phyloP scores from a whole-genome alignment of 2,113 vertebrate genomes.

The Indicator indicator region DNA sequence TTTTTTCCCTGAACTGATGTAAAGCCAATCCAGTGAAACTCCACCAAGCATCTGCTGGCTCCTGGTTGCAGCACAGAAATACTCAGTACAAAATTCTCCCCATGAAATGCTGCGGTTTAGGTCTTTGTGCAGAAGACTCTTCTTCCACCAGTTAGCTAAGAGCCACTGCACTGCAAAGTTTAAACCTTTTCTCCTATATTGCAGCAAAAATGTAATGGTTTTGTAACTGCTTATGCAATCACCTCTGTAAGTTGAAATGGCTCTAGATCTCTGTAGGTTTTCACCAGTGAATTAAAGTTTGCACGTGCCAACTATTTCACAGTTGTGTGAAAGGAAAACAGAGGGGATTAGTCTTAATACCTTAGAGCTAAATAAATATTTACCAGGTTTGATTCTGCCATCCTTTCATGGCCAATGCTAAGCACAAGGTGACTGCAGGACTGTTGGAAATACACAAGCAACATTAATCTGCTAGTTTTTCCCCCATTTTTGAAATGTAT shows the following conservation, averaged over 20 bases:
- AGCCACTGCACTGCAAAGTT: not conserved
- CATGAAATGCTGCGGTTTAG: not conserved
- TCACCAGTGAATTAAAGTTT: not conserved
- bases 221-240: not conserved
- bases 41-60: conserved; percentile 23
- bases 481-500: not conserved
- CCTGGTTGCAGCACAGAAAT: not conserved
- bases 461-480: not conserved
- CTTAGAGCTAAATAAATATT: conserved; percentile 63
- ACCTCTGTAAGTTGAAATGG: not conserved
- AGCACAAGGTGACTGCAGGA: conserved; percentile 45
- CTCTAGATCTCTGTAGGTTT: not conserved
- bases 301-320: not conserved
- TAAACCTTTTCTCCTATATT: not conserved
- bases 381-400: conserved; percentile 17
- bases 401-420: conserved; percentile 1
- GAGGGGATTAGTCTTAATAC: conserved; percentile 45
- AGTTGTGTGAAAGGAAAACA: conserved; percentile 5
- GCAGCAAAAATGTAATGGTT: not conserved
- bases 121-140: not conserved
- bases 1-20: not conserved
- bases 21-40: not conserved
- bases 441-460: not conserved
- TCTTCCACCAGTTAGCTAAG: not conserved
- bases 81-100: not conserved